Evolutionary conservation across 2,113 vertebrate genomes (phyloP).

Genomic region (Helogale parvula): DNA sequence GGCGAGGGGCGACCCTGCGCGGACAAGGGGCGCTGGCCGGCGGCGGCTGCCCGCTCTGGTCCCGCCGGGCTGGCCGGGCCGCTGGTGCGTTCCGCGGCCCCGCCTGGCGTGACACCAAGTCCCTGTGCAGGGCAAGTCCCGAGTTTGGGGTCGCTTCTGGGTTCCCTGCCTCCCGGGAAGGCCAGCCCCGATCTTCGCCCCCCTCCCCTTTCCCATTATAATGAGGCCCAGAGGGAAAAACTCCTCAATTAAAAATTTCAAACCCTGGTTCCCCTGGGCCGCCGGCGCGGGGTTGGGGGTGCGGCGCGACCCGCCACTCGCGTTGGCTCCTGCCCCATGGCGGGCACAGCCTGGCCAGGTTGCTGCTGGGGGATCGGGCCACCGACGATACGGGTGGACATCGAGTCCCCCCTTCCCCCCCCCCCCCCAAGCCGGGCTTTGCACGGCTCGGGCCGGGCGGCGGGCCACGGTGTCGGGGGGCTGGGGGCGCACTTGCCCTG

Average conservation of each 20-base stretch:
- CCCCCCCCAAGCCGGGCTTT: not conserved
- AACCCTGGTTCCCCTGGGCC: conserved; percentile 24
- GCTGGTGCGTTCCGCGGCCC: not conserved
- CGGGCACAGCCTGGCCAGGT: not conserved
- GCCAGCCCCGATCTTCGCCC: not conserved
- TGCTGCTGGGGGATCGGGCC: not conserved
- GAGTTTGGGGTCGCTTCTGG: conserved; percentile 73
- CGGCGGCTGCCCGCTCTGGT: not conserved
- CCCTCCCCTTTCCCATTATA: not conserved
- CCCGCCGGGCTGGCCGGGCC: not conserved
- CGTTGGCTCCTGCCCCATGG: not conserved
- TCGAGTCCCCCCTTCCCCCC: not conserved
- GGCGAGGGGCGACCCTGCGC: not conserved
- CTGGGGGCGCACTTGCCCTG: not conserved
- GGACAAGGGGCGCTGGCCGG: not conserved
- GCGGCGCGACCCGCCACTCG: not conserved
- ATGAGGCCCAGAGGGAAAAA: conserved; percentile 62
- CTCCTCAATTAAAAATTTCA: conserved; percentile 59
- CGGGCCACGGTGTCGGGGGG: not conserved
- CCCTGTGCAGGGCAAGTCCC: not conserved
- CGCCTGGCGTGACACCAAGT: conserved; percentile 6
- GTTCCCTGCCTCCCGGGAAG: conserved; percentile 8
- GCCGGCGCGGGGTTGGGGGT: not conserved
- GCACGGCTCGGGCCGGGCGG: not conserved
- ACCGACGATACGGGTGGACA: not conserved